Base-by-base conservation (phyloP, 2,797 vertebrate species). In the Falco naumanni region DNA sequence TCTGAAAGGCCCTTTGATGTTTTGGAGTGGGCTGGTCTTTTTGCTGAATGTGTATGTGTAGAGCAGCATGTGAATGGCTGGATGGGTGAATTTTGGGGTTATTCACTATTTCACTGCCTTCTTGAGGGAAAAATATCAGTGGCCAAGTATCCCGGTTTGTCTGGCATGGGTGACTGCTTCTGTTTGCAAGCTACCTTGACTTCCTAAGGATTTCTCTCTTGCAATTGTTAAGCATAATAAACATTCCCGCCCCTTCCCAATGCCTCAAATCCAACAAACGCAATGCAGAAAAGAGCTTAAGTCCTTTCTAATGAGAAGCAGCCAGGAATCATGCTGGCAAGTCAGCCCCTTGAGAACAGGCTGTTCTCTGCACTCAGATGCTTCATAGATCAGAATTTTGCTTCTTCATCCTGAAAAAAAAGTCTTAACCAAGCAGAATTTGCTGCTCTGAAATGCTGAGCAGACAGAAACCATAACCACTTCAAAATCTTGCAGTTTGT, bases 251-350 rank as follows among this genome's bases (percentile, higher is more conserved):
- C 28, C 24, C 31, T 91, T 80, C 61, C 41, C 54, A 75, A 4
- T 39, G 48, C 41, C 76, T 90, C 70, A 88, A 56, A 81, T 69
- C 63, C 80, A 66, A 56, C 63, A 69, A 79, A 22, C 45, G 48
- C 54, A 60, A 41, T 28, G n/a, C 24, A 71, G 89, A 65, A 91
- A 94, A 68, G 63, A 59, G 48, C 57, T 76, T 60, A 90, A 94
- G 26, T 84, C 39, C 31, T 91, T 90, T 79, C 65, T 94, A 84
- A 91, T 77, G 43, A 95, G 91, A 89, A 90, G 54, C 59, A 86
- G 61, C 28, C 70, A 54, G 84, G 69, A 91, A 57, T 86, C 56
- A 50, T 28, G 85, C 84, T 92, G 87, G 66, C 51, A 90, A 75
- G 47, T 69, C 64, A 65, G 6, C 14, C 43, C 51, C 45, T 70